Evolutionary conservation across 2,113 vertebrate species (phyloP).

Genomic region (Onychostruthus taczanowskii): DNA sequence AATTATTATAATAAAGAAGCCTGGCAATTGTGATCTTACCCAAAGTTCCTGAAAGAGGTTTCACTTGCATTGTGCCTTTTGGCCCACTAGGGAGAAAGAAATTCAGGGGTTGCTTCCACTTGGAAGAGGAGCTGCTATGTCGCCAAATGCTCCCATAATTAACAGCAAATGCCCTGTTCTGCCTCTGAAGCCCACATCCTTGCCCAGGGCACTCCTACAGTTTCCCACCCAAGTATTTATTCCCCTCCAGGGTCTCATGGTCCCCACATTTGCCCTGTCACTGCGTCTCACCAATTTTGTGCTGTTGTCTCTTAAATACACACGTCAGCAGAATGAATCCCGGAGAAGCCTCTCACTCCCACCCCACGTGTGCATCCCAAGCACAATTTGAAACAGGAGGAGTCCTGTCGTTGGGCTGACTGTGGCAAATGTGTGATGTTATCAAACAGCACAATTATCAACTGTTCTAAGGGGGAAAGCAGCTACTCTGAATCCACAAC

Average conservation of each 20-base stretch:
- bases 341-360: neutral
- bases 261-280: neutral
- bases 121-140: neutral
- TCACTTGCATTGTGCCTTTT: neutral
- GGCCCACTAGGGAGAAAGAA: neutral
- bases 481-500: neutral
- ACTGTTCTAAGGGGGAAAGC: neutral
- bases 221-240: neutral
- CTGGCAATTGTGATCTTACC: neutral
- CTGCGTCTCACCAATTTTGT: neutral
- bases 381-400: rapidly evolving
- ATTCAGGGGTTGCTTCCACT: neutral
- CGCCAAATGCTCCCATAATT: neutral
- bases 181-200: neutral
- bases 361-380: rapidly evolving
- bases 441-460: neutral
- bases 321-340: neutral
- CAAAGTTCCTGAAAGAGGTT: neutral
- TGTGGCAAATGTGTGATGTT: neutral
- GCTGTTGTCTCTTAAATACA: neutral
- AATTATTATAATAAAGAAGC: conserved; percentile 14
- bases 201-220: neutral
- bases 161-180: neutral
- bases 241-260: neutral
- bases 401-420: neutral